Conservation (phyloP, 2,888 invertebrate genomes). For the Bugula neritina region DNA sequence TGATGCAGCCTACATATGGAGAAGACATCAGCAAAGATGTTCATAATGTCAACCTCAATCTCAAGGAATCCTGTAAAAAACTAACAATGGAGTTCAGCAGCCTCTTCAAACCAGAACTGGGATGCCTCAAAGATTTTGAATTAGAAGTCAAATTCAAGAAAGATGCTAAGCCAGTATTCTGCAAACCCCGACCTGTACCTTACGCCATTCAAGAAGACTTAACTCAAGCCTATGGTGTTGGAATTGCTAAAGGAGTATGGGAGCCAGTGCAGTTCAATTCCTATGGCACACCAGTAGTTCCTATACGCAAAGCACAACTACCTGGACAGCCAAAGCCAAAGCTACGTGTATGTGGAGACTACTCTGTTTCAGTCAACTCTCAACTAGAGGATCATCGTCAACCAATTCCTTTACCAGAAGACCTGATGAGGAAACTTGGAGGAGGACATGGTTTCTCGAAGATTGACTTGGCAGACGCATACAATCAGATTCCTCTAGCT, state of each 20-base stretch:
- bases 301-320: constrained; percentile 28
- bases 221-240: constrained; percentile 31
- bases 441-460: constrained; percentile 30
- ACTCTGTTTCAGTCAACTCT: constrained; percentile 31
- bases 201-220: constrained; percentile 29
- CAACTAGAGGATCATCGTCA: constrained; percentile 29
- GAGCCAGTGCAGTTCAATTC: constrained; percentile 28
- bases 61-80: too few species aligned
- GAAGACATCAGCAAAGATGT: too few species aligned
- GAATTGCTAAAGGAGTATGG: constrained; percentile 28
- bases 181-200: constrained; percentile 31
- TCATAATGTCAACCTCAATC: too few species aligned
- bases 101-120: not conserved
- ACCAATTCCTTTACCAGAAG: constrained; percentile 31
- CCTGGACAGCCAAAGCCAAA: not conserved
- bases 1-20: too few species aligned
- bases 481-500: constrained; percentile 30
- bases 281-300: constrained; percentile 33
- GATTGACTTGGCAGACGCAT: constrained; percentile 36
- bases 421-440: constrained; percentile 29
- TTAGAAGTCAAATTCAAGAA: too few species aligned
- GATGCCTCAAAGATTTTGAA: not conserved
- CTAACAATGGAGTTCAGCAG: not conserved
- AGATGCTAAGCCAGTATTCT: too few species aligned
- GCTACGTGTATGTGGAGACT: too few species aligned